These are phyloP conservation scores for Drosophila atroscutellata DNA, from an alignment of 2,888 invertebrate genomes.

Conservation along the genomic window DNA sequence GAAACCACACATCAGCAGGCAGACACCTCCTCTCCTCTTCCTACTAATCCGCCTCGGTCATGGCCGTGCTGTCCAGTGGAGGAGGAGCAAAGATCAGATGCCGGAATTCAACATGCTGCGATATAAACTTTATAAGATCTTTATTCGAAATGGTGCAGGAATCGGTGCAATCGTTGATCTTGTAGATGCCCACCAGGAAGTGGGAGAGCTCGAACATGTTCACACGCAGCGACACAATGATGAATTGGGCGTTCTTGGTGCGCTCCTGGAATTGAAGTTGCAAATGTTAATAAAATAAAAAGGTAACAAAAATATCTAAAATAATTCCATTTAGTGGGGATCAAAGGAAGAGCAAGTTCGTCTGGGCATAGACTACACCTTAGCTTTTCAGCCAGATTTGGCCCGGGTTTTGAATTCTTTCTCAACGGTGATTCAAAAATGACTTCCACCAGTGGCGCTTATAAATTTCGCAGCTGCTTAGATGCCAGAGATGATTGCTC, in stretches of 20 bases:
- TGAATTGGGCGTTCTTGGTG: constrained; percentile 98
- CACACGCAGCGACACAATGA: constrained; percentile 97
- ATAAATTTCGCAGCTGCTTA: too few species aligned
- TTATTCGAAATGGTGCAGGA: constrained; percentile 87
- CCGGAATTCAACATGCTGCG: too few species aligned
- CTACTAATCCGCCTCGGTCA: not conserved
- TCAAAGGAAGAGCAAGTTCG: not conserved
- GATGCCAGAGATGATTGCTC: not conserved
- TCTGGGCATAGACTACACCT: not conserved
- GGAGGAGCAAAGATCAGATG: constrained; percentile 44
- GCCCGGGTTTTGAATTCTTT: not conserved
- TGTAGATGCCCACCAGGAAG: constrained; percentile 97
- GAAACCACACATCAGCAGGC: not conserved
- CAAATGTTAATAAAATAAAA: not conserved
- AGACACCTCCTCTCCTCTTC: not conserved
- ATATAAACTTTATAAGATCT: fast-evolving
- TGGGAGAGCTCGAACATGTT: constrained; percentile 99
- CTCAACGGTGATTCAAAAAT: not conserved
- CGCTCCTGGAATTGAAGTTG: constrained; percentile 88
- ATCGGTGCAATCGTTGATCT: constrained; percentile 95
- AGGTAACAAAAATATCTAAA: not conserved
- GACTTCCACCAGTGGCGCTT: not conserved
- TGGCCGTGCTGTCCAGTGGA: constrained; percentile 37
- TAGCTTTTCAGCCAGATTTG: not conserved
- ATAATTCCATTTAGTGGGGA: not conserved